These are phyloP conservation scores for Automeris io DNA, from an alignment of 2,888 invertebrate genomes.

Conservation along the genomic window DNA sequence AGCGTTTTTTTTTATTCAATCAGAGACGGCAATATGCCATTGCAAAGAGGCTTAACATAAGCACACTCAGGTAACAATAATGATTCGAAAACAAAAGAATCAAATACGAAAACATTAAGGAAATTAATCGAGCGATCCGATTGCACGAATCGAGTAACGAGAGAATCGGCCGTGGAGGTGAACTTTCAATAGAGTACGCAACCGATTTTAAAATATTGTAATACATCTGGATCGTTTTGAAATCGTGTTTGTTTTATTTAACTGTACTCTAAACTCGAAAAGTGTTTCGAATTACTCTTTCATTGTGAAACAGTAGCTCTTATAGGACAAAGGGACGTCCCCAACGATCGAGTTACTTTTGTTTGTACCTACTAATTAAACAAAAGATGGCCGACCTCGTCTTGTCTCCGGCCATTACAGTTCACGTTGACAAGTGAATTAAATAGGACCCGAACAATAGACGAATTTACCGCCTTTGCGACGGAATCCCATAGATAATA, in stretches of 20 bases:
- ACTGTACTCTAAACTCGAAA: slow-evolving; percentile 54
- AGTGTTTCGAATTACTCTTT: slow-evolving; percentile 54
- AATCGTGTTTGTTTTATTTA: slow-evolving; percentile 68
- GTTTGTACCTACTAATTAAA: slow-evolving; percentile 66
- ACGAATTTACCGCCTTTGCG: slow-evolving; percentile 19
- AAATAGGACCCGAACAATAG: slow-evolving; percentile 30
- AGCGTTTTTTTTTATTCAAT: no score
- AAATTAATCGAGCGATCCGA: slow-evolving; percentile 73
- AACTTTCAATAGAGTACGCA: slow-evolving; percentile 68
- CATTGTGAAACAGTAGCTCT: slow-evolving; percentile 51
- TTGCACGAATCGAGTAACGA: slow-evolving; percentile 68
- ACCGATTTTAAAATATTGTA: slow-evolving; percentile 67
- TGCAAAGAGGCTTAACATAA: slow-evolving; percentile 2
- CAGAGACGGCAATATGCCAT: slow-evolving; percentile 2
- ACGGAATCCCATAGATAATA: slow-evolving; percentile 35
- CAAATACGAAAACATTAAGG: slow-evolving; percentile 49
- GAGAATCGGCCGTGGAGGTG: slow-evolving; percentile 49
- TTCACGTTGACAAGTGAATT: slow-evolving; percentile 49
- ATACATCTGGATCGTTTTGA: slow-evolving; percentile 76
- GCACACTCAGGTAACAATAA: slow-evolving; percentile 11
- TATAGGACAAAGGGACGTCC: slow-evolving; percentile 54
- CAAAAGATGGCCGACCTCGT: slow-evolving; percentile 53
- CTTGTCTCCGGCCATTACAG: slow-evolving; percentile 32
- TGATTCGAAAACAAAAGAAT: slow-evolving; percentile 53
- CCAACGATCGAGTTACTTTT: slow-evolving; percentile 69